These are phyloP conservation scores for Myocastor coypus DNA, from an alignment of 2,113 vertebrate species.

Conservation along the genomic window DNA sequence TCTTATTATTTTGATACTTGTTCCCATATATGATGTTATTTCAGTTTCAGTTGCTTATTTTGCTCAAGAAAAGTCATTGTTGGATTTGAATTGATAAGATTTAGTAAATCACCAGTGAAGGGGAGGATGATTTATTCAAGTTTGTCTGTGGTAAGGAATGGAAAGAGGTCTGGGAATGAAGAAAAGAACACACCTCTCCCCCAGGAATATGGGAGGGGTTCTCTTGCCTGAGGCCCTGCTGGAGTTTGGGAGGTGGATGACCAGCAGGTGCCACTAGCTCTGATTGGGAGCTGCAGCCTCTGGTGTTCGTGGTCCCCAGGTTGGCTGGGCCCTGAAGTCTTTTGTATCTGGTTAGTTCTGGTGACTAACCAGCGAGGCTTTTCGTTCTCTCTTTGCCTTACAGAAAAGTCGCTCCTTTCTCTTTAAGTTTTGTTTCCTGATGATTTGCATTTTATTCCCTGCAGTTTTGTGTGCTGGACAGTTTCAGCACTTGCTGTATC, in stretches of 20 bases:
- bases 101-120: background rate
- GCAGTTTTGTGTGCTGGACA: background rate
- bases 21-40: background rate
- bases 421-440: background rate
- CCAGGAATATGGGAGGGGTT: background rate
- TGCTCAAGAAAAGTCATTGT: slow-evolving; percentile 6
- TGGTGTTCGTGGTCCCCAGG: background rate
- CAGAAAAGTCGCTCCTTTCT: background rate
- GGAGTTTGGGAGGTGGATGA: background rate
- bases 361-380: background rate
- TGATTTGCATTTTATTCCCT: background rate
- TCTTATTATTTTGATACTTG: slow-evolving; percentile 32
- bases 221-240: background rate
- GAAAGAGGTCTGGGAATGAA: background rate
- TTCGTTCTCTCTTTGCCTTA: background rate
- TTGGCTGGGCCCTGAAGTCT: background rate
- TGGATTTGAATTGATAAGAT: slow-evolving; percentile 35
- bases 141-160: background rate
- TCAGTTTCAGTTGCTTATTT: too few relatives aligned
- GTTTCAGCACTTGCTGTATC: background rate
- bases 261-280: background rate
- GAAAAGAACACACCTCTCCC: background rate
- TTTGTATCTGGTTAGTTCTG: background rate
- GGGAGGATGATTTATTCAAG: background rate
- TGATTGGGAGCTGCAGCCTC: background rate